These are phyloP conservation scores for Gymnarchus niloticus DNA, from an alignment of 2,113 vertebrate genomes.

Conservation along the genomic window DNA sequence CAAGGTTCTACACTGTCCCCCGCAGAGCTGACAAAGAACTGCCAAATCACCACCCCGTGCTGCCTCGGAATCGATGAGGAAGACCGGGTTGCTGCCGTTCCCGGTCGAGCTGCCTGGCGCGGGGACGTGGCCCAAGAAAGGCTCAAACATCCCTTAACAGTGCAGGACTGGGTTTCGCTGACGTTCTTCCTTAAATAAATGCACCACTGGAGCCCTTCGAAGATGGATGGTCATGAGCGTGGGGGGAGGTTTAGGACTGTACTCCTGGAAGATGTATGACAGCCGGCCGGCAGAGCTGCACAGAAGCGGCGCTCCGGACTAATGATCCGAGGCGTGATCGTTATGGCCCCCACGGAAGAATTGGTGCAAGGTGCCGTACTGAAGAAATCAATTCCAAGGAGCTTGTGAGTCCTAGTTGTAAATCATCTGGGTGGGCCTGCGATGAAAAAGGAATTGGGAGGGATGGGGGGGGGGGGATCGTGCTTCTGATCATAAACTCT, in stretches of 20 bases:
- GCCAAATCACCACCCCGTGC: not conserved
- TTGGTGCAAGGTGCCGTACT: constrained; percentile 54
- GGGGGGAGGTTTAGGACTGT: constrained; percentile 33
- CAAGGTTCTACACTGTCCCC: constrained; percentile 37
- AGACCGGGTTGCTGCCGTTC: not conserved
- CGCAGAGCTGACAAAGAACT: constrained; percentile 33
- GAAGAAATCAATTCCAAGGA: constrained; percentile 66
- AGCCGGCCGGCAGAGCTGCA: constrained; percentile 54
- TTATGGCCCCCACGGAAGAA: constrained; percentile 62
- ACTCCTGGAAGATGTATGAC: constrained; percentile 54
- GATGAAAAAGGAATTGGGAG: constrained; percentile 25
- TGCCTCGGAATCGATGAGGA: not conserved
- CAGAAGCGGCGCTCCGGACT: constrained; percentile 65
- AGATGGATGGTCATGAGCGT: constrained; percentile 57
- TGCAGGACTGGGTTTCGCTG: constrained; percentile 23
- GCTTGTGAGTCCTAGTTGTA: constrained; percentile 38
- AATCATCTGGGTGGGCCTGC: constrained; percentile 39
- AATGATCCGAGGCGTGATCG: constrained; percentile 65
- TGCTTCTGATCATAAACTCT: constrained; percentile 55
- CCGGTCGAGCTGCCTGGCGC: not conserved
- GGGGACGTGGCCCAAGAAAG: not conserved
- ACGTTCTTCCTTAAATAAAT: constrained; percentile 51
- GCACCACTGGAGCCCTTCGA: constrained; percentile 41
- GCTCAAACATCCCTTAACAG: constrained; percentile 26
- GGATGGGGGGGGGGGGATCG: constrained; percentile 43